Percentiles rank a stretch among this genome's conserved stretches.
These are phyloP conservation scores for Caenorhabditis briggsae DNA, from an alignment of 1,140 invertebrate species.

Conservation along the genomic window DNA sequence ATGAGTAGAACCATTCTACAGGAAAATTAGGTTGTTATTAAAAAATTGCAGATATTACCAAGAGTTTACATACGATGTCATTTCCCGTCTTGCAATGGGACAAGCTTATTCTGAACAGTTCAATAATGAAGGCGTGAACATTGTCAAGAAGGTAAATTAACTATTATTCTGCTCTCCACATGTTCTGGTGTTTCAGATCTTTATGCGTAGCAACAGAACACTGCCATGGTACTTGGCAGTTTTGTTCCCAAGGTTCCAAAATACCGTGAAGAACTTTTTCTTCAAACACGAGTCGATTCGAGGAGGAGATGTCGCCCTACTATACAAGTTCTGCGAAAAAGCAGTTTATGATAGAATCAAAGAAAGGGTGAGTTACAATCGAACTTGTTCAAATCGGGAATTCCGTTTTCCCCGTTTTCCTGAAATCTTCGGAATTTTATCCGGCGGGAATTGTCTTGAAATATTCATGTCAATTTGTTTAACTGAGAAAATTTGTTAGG, in stretches of 20 bases:
- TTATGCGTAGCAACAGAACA: background rate
- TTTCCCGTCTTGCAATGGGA: conserved; percentile 33
- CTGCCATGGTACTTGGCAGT: conserved; percentile 4
- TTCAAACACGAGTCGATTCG: background rate
- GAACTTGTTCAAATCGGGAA: background rate
- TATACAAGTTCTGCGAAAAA: background rate
- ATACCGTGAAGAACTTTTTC: background rate
- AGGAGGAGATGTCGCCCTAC: conserved; percentile 1
- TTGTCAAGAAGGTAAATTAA: background rate
- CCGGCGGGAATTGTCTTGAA: too few relatives aligned
- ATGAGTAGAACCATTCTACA: background rate
- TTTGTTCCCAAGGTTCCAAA: conserved; percentile 3
- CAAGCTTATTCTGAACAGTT: conserved; percentile 15
- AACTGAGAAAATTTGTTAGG: too few relatives aligned
- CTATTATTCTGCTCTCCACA: background rate
- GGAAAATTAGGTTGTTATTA: background rate
- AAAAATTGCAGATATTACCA: background rate
- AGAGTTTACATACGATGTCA: conserved; percentile 32
- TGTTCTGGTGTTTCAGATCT: background rate
- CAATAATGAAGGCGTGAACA: conserved; percentile 19
- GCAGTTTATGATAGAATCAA: conserved; percentile 5
- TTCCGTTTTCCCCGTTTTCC: background rate
- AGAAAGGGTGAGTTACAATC: background rate
- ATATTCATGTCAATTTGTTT: too few relatives aligned
- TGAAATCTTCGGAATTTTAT: too few relatives aligned